Evolutionary conservation across 2,113 vertebrate genomes (phyloP).

Genomic region (Phrynosoma platyrhinos): DNA sequence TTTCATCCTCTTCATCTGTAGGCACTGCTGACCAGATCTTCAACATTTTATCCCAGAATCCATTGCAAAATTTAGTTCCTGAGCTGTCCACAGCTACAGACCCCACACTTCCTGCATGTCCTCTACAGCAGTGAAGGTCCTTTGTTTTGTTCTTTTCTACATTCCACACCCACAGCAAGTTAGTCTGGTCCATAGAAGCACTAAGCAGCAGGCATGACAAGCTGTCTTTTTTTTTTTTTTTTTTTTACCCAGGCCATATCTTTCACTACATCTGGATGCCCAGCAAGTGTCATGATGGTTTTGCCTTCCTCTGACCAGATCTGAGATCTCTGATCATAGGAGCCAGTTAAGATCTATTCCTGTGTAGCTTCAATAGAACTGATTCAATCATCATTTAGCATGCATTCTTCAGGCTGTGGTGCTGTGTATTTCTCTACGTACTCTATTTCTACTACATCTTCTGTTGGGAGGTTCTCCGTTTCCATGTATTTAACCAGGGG

Average conservation of each 20-base stretch:
- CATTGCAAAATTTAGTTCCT: constrained; percentile 82
- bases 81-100: constrained; percentile 87
- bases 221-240: constrained; percentile 78
- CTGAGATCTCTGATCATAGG: constrained; percentile 78
- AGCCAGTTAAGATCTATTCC: constrained; percentile 97
- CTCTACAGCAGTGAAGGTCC: constrained; percentile 88
- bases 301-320: no score
- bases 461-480: constrained; percentile 90
- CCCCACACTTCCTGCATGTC: constrained; percentile 78
- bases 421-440: constrained; percentile 94
- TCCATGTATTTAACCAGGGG: constrained; percentile 89
- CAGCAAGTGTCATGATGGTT: constrained; percentile 86
- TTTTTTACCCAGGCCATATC: constrained; percentile 95
- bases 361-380: constrained; percentile 88
- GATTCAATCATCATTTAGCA: constrained; percentile 98
- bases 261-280: constrained; percentile 95
- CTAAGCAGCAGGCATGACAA: constrained; percentile 90
- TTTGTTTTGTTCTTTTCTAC: constrained; percentile 90
- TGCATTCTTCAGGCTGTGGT: constrained; percentile 94
- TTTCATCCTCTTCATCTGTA: constrained; percentile 93
- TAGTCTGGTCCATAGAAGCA: constrained; percentile 94
- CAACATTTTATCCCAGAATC: not conserved
- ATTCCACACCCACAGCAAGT: constrained; percentile 97
- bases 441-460: constrained; percentile 96
- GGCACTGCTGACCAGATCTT: constrained; percentile 78